phyloP scores from a whole-genome alignment of 2,113 vertebrate genomes.

The Psammodynastes pulverulentus region DNA sequence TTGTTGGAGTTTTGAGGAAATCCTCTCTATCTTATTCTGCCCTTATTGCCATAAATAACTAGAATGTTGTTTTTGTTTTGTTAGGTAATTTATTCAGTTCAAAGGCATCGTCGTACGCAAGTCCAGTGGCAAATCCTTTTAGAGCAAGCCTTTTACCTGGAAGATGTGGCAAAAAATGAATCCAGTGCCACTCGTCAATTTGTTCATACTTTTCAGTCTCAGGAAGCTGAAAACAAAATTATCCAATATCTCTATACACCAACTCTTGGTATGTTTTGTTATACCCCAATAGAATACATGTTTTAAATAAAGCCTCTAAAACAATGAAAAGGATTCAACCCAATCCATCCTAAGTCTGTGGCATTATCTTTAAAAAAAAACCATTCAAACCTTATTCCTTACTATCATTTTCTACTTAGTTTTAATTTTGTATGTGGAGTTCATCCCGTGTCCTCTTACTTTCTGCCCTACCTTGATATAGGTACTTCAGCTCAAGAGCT shows the following conservation, averaged over 20 bases:
- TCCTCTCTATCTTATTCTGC: not conserved
- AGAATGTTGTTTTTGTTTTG: slow-evolving; percentile 7
- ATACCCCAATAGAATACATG: not conserved
- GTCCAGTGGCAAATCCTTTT: slow-evolving; percentile 89
- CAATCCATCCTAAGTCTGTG: not conserved
- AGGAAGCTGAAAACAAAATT: slow-evolving; percentile 76
- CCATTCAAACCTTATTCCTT: not conserved
- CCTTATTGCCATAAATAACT: slow-evolving; percentile 5
- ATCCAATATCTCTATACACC: slow-evolving; percentile 81
- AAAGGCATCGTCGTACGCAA: slow-evolving; percentile 81
- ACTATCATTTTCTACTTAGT: not conserved
- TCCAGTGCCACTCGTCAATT: slow-evolving; percentile 76
- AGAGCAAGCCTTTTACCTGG: slow-evolving; percentile 85
- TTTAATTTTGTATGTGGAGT: too few species aligned
- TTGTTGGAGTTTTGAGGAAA: slow-evolving; percentile 1
- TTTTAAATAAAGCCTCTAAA: not conserved
- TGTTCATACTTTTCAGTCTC: slow-evolving; percentile 76
- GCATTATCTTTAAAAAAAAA: not conserved
- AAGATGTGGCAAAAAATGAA: slow-evolving; percentile 88
- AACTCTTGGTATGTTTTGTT: slow-evolving; percentile 76
- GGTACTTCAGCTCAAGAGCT: not conserved
- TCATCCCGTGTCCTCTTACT: not conserved
- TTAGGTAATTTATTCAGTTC: slow-evolving; percentile 87
- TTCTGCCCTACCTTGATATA: too few species aligned
- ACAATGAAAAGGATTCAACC: not conserved